Percentiles rank a stretch among this genome's conserved stretches.
These are phyloP conservation scores for Melanophora roralis DNA, from an alignment of 2,888 invertebrate genomes.

Conservation along the genomic window DNA sequence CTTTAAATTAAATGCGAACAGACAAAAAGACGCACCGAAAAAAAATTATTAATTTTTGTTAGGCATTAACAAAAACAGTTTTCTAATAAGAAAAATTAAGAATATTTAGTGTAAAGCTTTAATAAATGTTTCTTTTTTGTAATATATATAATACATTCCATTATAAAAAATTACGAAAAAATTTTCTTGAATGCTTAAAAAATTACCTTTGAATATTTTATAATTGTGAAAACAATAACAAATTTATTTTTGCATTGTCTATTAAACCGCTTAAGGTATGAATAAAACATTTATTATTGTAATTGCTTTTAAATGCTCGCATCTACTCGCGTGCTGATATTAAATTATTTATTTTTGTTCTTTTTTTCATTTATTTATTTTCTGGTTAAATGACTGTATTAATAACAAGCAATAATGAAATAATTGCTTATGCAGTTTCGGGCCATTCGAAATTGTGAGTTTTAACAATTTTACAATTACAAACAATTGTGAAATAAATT, in stretches of 20 bases:
- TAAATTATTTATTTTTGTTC: constrained; percentile 6
- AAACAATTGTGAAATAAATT: constrained; percentile 62
- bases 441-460: constrained; percentile 56
- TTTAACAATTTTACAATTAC: constrained; percentile 60
- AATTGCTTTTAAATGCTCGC: not conserved
- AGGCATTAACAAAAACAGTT: no score
- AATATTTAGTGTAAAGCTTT: no score
- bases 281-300: constrained; percentile 4
- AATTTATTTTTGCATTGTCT: constrained; percentile 2
- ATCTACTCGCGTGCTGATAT: not conserved
- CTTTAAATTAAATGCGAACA: no score
- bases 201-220: no score
- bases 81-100: no score
- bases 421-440: constrained; percentile 58
- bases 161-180: no score
- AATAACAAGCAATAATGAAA: constrained; percentile 59
- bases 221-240: not conserved
- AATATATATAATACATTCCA: no score
- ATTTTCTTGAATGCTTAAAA: no score
- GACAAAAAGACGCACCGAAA: no score
- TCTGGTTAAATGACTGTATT: constrained; percentile 61
- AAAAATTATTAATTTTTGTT: no score
- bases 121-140: no score
- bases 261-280: not conserved
- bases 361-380: constrained; percentile 19